Evolutionary conservation across 1,140 invertebrate species (phyloP).

Genomic region (Drosophila miranda): DNA sequence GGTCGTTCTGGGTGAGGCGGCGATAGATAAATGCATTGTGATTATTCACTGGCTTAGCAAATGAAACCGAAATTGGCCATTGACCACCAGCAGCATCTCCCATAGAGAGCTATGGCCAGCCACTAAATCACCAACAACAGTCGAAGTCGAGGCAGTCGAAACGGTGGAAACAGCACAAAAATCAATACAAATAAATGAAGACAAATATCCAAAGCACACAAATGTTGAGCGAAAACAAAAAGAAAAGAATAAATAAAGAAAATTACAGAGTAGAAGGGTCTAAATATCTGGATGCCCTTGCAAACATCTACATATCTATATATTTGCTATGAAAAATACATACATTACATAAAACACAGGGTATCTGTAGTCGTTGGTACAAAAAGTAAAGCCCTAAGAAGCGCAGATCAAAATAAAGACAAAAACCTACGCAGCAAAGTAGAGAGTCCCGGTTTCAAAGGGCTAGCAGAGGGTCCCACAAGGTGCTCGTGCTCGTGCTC

Average conservation of each 20-base stretch:
- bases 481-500: no score
- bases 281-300: no score
- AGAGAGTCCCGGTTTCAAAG: no score
- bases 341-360: no score
- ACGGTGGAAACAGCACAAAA: conserved; percentile 35
- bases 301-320: no score
- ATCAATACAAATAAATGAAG: conserved; percentile 78
- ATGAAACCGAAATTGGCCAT: conserved; percentile 76
- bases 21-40: conserved; percentile 71
- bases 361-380: no score
- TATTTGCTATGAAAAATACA: no score
- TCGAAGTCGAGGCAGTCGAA: no score
- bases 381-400: conserved; percentile 4
- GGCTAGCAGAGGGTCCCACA: no score
- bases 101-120: conserved; percentile 8
- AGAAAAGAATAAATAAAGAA: background rate
- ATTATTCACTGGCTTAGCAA: conserved; percentile 76
- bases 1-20: conserved; percentile 45
- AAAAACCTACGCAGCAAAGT: no score
- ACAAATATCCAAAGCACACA: conserved; percentile 64
- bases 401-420: no score
- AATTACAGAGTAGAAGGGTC: background rate
- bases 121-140: conserved; percentile 50
- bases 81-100: conserved; percentile 39
- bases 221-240: background rate